Base-by-base conservation (phyloP, 2,797 vertebrate genomes). In the Tenualosa thibaudeaui region DNA sequence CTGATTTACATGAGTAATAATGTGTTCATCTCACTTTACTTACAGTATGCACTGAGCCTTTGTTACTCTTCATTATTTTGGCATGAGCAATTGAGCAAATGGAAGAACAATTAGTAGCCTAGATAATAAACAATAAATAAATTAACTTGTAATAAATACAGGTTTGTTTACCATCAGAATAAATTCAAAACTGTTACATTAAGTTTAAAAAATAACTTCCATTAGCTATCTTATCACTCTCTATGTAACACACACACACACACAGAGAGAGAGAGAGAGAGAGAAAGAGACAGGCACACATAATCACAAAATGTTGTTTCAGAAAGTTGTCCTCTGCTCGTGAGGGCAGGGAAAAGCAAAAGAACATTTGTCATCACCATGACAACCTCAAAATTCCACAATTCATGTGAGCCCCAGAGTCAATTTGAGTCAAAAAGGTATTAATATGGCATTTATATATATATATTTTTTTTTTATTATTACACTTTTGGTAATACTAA, bases 351-450 rank as follows among this genome's bases (percentile, higher is more conserved):
- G 58, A 78, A 50, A 46, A 4, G 46, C 53, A 54, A 4, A 0
- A 71, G 26, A 71, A 71, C 37, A 9, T 71, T 71, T 71, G 65
- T 24, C 49, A 19, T 84, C n/a, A 49, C 24, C 43, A 19, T 60
- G 17, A n/a, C 13, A 65, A 84, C 26, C 46, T 81, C 40, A 46
- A 83, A 75, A 71, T 68, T 86, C 49, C 5, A 68, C 68, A 75
- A 75, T 83, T 75, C 88, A 85, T 50, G 83, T 49, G 60, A 65
- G 60, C 49, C 22, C 84, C 71, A 17, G n/a, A 87, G 86, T 84
- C 83, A 87, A 53, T 46, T 83, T 37, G 0, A 84, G 22, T 81
- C 19, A 58, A 81, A 86, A 86, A 60, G 81, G 26, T 22, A 46
- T 82, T 85, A 78, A 84, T 81, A 84, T 10, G 17, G 31, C 68